These are phyloP conservation scores for Scomber scombrus DNA, from an alignment of 2,113 vertebrate species.

Conservation along the genomic window DNA sequence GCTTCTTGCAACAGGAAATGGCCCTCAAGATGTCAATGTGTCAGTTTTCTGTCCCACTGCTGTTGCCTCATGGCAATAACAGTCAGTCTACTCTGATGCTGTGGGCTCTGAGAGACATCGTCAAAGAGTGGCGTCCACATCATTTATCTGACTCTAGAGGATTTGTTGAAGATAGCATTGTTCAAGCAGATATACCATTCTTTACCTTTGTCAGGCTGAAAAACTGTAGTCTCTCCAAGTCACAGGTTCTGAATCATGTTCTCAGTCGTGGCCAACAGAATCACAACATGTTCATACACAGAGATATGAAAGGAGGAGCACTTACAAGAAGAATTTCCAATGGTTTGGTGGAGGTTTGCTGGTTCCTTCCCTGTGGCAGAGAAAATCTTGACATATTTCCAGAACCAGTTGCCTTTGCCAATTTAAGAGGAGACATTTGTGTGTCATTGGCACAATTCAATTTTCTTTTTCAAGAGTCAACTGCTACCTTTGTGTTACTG, in stretches of 20 bases:
- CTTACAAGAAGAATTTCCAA: conserved; percentile 68
- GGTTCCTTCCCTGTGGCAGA: conserved; percentile 77
- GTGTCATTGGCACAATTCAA: no score
- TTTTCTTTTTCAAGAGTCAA: no score
- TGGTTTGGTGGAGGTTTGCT: conserved; percentile 83
- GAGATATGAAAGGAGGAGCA: conserved; percentile 2
- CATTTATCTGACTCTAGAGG: conserved; percentile 37
- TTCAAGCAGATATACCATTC: conserved; percentile 56
- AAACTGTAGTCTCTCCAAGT: no score
- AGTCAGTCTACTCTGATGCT: conserved; percentile 79
- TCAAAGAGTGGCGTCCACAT: conserved; percentile 57
- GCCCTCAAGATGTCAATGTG: conserved; percentile 83
- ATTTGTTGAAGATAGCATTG: conserved; percentile 69
- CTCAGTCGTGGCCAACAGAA: no score
- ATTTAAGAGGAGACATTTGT: no score
- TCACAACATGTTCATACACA: no score
- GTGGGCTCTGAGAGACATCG: conserved; percentile 55
- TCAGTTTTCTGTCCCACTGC: conserved; percentile 83
- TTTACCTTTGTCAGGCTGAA: not conserved
- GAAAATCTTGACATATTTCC: conserved; percentile 57
- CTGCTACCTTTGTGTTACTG: no score
- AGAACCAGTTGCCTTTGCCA: conserved; percentile 48
- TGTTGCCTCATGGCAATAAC: conserved; percentile 75
- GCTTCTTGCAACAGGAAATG: conserved; percentile 81
- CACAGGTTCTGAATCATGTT: no score